A percentile compares a stretch with the other conserved stretches of the same genome.
Conservation (phyloP, 2,888 invertebrate genomes). For the Hipparchia semele region DNA sequence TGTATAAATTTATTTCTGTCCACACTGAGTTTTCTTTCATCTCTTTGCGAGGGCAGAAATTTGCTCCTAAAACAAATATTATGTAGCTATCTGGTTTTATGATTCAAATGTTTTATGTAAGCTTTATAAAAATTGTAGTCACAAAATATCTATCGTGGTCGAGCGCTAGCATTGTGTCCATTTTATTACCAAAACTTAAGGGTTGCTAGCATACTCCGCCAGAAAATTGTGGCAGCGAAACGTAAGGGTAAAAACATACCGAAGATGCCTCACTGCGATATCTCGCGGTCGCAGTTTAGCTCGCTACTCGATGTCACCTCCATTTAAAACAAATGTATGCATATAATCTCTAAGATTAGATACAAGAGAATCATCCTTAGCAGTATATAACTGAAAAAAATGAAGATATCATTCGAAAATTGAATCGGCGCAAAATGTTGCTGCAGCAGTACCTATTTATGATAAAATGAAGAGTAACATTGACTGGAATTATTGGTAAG, state of each 20-base stretch:
- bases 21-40: conserved; percentile 25
- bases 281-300: no score
- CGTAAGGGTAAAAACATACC: no score
- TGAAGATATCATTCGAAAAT: no score
- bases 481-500: conserved; percentile 22
- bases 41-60: conserved; percentile 4
- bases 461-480: not conserved
- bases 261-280: no score
- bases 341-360: no score
- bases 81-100: conserved; percentile 6
- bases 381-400: no score
- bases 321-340: no score
- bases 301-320: no score
- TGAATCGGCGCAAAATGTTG: not conserved
- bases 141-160: not conserved
- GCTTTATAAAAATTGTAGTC: conserved; percentile 3
- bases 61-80: not conserved
- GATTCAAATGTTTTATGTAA: conserved; percentile 1
- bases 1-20: conserved; percentile 26
- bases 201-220: no score
- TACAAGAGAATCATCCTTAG: no score
- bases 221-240: no score
- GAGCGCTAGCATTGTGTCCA: not conserved
- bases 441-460: not conserved
- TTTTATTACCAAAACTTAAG: not conserved